Percentiles rank a stretch among this genome's conserved stretches.
phyloP scores from a whole-genome alignment of 2,113 vertebrate genomes.

The Stigmatopora nigra region DNA sequence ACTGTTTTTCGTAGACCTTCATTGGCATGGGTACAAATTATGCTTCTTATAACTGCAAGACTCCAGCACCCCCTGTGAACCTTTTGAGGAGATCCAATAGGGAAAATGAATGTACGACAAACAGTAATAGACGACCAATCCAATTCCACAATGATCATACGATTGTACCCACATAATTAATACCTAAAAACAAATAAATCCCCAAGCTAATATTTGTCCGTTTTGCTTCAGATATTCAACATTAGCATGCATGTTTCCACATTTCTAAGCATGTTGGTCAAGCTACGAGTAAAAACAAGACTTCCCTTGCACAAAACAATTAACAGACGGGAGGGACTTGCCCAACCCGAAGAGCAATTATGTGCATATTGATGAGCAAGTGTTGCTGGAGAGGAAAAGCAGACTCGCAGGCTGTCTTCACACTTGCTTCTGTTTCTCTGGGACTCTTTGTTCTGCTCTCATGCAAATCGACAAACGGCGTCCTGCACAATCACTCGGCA shows the following conservation, averaged over 20 bases:
- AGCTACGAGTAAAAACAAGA: not conserved
- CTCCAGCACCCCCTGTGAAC: too few species aligned
- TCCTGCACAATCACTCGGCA: not conserved
- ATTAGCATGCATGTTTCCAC: not conserved
- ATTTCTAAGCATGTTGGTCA: not conserved
- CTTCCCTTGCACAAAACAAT: not conserved
- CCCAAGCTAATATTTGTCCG: not conserved
- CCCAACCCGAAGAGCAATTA: not conserved
- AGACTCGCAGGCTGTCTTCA: not conserved
- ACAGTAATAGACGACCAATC: too few species aligned
- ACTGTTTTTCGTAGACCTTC: too few species aligned
- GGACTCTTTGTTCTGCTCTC: slow-evolving; percentile 1
- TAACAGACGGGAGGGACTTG: not conserved
- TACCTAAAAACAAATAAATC: too few species aligned
- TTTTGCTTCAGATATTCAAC: not conserved
- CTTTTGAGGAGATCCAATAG: too few species aligned
- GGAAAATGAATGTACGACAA: too few species aligned
- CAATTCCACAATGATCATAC: too few species aligned
- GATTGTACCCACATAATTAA: too few species aligned
- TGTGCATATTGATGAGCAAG: slow-evolving; percentile 6
- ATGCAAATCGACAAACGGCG: slow-evolving; percentile 1
- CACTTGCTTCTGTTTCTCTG: not conserved
- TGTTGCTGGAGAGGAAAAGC: not conserved
- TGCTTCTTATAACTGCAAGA: too few species aligned
- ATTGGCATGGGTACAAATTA: too few species aligned